phyloP scores from a whole-genome alignment of 2,888 invertebrate genomes.

The Ceriagrion tenellum region DNA sequence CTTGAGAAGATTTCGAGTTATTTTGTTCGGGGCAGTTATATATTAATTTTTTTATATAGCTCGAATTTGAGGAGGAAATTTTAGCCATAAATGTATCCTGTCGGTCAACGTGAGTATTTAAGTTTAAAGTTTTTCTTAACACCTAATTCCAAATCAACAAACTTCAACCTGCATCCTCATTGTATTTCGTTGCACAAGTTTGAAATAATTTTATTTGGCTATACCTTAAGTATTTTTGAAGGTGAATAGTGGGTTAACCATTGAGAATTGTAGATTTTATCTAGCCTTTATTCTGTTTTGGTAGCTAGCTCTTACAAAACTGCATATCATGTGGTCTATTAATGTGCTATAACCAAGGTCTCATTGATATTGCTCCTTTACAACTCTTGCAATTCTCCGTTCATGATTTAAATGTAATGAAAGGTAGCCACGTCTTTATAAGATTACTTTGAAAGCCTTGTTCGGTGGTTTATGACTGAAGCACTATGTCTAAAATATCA shows the following conservation, averaged over 20 bases:
- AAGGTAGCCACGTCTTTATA: not conserved
- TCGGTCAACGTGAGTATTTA: constrained; percentile 83
- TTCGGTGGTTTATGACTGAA: not conserved
- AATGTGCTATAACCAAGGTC: not conserved
- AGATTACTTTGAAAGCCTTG: not conserved
- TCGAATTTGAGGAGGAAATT: constrained; percentile 70
- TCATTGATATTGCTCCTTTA: not conserved
- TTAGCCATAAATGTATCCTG: constrained; percentile 82
- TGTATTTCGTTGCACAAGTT: not conserved
- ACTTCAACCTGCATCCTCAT: not conserved
- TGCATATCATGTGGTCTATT: not conserved
- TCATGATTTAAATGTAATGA: not conserved
- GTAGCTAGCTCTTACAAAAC: not conserved
- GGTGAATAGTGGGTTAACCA: not conserved
- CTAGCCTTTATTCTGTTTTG: not conserved
- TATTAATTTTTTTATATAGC: constrained; percentile 64
- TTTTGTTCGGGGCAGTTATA: constrained; percentile 44
- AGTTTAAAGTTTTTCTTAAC: not conserved
- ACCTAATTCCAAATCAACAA: not conserved
- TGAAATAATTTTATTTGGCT: not conserved
- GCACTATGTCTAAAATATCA: not conserved
- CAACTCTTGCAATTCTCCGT: not conserved
- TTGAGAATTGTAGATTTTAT: not conserved
- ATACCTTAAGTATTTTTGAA: not conserved
- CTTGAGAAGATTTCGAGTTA: constrained; percentile 72